These are phyloP conservation scores for Ptychochromis oligacanthus DNA, from an alignment of 2,113 vertebrate species.

Conservation along the genomic window DNA sequence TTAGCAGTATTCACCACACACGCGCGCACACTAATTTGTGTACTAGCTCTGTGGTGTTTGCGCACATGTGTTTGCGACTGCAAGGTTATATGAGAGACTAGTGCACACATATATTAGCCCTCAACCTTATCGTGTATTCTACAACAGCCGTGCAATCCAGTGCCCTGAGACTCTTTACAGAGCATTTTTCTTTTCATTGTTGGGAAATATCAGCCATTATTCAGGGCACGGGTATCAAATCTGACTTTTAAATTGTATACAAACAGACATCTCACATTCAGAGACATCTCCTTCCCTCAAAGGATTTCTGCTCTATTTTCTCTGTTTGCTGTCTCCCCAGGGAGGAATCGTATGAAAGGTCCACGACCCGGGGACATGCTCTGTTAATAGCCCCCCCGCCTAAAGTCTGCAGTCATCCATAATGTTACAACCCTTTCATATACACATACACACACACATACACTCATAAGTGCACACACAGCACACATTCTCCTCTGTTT, in stretches of 20 bases:
- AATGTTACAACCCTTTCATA: constrained; percentile 50
- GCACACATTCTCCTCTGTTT: constrained; percentile 39
- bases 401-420: constrained; percentile 75
- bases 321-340: constrained; percentile 35
- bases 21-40: background rate
- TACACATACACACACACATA: constrained; percentile 17
- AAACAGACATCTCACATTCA: constrained; percentile 64
- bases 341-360: constrained; percentile 61
- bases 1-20: constrained; percentile 22
- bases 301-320: constrained; percentile 54
- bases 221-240: constrained; percentile 61
- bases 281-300: constrained; percentile 43
- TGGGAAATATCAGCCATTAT: constrained; percentile 54
- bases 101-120: constrained; percentile 31
- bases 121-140: constrained; percentile 56
- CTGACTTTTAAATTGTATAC: constrained; percentile 74
- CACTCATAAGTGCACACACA: background rate
- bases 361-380: constrained; percentile 66
- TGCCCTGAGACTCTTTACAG: constrained; percentile 51
- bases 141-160: background rate
- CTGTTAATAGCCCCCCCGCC: constrained; percentile 65
- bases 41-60: background rate
- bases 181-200: constrained; percentile 39
- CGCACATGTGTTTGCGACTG: background rate
- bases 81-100: constrained; percentile 50